Evolutionary conservation across 1,140 invertebrate species (phyloP), one percentile per base, ranked within the genome.

Genomic region (Thaumatotibia leucotreta): DNA sequence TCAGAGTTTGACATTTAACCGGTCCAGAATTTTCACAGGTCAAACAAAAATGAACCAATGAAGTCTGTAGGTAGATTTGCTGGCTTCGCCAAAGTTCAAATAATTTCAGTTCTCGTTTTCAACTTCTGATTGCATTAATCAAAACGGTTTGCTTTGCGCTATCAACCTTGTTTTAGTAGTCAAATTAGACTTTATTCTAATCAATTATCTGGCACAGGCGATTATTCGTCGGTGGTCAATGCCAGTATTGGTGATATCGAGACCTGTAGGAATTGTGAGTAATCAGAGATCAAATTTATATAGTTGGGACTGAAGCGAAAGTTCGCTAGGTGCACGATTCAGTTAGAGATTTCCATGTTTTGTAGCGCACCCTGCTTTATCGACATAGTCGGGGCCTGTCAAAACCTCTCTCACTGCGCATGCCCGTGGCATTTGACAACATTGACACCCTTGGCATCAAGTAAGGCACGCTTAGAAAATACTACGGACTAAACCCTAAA

Each of bases 401-500:
- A 79, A 66, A 73, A 66, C 52, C 49, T 20, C 22, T 29, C 8
- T 27, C 14, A 74, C 5, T 73, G 81, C 87, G 87, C 87, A 88
- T 88, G 87, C 69, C 74, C 77, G 64, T 33, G 64, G 49, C 54
- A 66, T 78, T 70, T 87, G 85, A 86, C 87, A 86, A 69, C 67
- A 74, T 69, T 76, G 75, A 80, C 76, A 79, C 70, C 73, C 54
- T 65, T 66, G 5, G 52, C 52, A 58, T 58, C 52, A 24, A 58
- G 52, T 58, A 58, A 76, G 75, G 72, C 84, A 86, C 73, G 82
- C 77, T 76, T 78, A 77, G 75, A 79, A 83, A 80, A 80, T 74
- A 73, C 66, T 73, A 76, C 81, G 74, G 75, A 80, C 79, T 79
- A 77, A 72, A 77, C 72, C 69, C 74, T 65, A 70, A 75, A 74